Evolutionary conservation across 1,140 invertebrate species (phyloP).

Genomic region (Euura lappo): DNA sequence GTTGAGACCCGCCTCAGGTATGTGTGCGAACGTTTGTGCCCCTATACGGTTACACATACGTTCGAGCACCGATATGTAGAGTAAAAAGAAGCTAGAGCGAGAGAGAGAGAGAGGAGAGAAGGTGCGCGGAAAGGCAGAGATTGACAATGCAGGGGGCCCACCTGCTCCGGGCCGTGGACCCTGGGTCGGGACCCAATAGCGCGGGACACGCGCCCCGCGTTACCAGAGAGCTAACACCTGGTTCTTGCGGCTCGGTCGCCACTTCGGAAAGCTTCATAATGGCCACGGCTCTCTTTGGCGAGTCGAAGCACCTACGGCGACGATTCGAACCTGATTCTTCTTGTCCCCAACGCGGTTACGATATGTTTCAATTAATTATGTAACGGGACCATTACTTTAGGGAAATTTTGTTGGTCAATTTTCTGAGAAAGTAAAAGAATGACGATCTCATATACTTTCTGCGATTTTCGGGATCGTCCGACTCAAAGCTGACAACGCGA

Average conservation of each 20-base stretch:
- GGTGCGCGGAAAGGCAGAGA: slow-evolving; percentile 45
- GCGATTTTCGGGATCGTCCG: no score
- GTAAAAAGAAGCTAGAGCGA: background rate
- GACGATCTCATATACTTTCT: no score
- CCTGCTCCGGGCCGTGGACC: slow-evolving; percentile 55
- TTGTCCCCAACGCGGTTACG: no score
- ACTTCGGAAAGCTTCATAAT: background rate
- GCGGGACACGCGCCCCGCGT: slow-evolving; percentile 52
- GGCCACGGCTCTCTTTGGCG: background rate
- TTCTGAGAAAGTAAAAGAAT: no score
- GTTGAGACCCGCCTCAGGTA: background rate
- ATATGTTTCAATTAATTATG: no score
- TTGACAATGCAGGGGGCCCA: slow-evolving; percentile 62
- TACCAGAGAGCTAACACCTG: slow-evolving; percentile 47
- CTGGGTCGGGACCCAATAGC: background rate
- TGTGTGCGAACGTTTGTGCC: slow-evolving; percentile 1
- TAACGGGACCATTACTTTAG: no score
- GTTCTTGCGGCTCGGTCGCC: slow-evolving; percentile 33
- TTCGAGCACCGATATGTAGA: background rate
- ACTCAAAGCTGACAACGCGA: no score
- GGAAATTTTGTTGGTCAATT: no score
- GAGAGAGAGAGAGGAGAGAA: background rate
- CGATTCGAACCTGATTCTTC: no score
- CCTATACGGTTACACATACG: slow-evolving; percentile 16
- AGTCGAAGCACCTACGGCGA: background rate